These are phyloP conservation scores for Calephelis perditalis DNA, from an alignment of 2,888 invertebrate genomes.

Conservation along the genomic window DNA sequence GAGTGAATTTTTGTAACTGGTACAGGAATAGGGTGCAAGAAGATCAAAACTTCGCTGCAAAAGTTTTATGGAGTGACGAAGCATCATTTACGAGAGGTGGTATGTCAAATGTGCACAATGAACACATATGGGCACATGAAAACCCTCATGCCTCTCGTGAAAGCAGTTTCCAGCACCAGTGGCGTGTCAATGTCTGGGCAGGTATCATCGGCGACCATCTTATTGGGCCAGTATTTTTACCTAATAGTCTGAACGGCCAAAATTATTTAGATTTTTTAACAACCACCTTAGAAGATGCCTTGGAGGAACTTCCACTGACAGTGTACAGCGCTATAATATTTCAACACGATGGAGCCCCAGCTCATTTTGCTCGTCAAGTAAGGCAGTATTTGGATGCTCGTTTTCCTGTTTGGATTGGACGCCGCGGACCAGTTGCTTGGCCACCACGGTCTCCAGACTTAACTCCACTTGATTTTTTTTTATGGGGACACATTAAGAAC, in stretches of 20 bases:
- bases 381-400: no score
- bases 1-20: not conserved
- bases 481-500: no score
- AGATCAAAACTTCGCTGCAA: not conserved
- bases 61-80: not conserved
- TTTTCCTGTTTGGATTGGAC: no score
- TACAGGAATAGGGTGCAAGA: not conserved
- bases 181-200: slow-evolving; percentile 19
- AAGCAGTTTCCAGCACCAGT: slow-evolving; percentile 8
- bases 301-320: no score
- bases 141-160: not conserved
- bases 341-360: no score
- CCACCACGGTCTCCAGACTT: no score
- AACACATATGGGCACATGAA: not conserved
- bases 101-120: slow-evolving; percentile 5
- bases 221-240: slow-evolving; percentile 17
- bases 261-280: slow-evolving; percentile 15
- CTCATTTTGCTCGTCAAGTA: no score
- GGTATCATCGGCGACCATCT: slow-evolving; percentile 15
- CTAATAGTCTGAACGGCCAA: slow-evolving; percentile 8
- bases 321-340: no score
- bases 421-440: no score
- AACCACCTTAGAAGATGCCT: no score
- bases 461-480: no score
- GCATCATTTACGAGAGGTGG: not conserved